phyloP scores from a whole-genome alignment of 2,888 invertebrate genomes.

The Muschampia plurimacula region DNA sequence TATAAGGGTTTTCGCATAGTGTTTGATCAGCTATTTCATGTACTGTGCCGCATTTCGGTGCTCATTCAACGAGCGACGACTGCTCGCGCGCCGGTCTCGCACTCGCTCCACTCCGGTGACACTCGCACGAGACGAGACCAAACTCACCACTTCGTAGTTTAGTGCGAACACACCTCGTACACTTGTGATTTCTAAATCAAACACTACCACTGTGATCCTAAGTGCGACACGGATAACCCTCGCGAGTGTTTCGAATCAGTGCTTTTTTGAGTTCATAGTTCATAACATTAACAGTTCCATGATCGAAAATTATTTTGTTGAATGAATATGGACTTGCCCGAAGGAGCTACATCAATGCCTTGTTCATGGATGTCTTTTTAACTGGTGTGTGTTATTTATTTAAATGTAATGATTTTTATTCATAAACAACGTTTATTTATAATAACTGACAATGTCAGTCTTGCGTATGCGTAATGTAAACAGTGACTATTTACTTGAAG shows the following conservation, averaged over 20 bases:
- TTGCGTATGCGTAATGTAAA: constrained; percentile 32
- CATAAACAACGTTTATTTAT: constrained; percentile 17
- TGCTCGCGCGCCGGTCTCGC: constrained; percentile 81
- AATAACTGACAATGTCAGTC: background rate
- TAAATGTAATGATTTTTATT: constrained; percentile 43
- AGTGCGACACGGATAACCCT: constrained; percentile 40
- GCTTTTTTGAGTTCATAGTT: constrained; percentile 52
- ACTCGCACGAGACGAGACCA: constrained; percentile 46
- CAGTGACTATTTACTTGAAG: constrained; percentile 15
- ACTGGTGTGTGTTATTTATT: constrained; percentile 76
- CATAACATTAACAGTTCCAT: constrained; percentile 52
- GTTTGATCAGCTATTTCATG: constrained; percentile 83
- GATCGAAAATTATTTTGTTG: constrained; percentile 63
- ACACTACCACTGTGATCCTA: constrained; percentile 38
- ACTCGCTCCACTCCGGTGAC: constrained; percentile 66
- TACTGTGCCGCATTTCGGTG: constrained; percentile 83
- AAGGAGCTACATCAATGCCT: constrained; percentile 82
- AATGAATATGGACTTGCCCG: constrained; percentile 83
- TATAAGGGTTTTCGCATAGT: constrained; percentile 84
- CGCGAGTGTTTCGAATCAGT: constrained; percentile 66
- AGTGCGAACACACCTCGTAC: constrained; percentile 51
- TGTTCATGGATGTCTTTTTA: constrained; percentile 86
- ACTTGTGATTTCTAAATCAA: constrained; percentile 58
- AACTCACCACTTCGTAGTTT: constrained; percentile 19
- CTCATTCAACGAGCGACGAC: constrained; percentile 84